phyloP scores from a whole-genome alignment of 2,113 vertebrate species.

The Heloderma charlesbogerti region DNA sequence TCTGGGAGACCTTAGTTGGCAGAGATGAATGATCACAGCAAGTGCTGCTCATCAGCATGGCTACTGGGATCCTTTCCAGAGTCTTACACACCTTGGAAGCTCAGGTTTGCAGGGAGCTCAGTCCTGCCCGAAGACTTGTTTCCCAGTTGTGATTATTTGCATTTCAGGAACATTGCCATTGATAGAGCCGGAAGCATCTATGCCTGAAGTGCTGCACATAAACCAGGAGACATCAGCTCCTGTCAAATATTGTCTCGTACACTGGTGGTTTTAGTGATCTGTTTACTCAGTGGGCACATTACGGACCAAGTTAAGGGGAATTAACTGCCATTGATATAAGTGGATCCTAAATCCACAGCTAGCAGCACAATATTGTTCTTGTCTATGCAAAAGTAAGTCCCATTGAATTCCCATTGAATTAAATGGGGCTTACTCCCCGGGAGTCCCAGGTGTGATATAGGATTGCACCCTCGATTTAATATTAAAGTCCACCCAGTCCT shows the following conservation, averaged over 20 bases:
- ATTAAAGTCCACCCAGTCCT: neutral
- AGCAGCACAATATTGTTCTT: neutral
- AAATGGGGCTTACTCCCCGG: neutral
- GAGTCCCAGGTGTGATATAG: too few relatives aligned
- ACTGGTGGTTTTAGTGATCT: neutral
- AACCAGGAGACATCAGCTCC: neutral
- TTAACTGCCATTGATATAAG: neutral
- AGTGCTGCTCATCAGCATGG: neutral
- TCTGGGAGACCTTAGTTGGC: neutral
- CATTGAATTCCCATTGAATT: too few relatives aligned
- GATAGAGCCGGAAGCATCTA: neutral
- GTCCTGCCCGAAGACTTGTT: neutral
- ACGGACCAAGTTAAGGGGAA: neutral
- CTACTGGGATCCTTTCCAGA: neutral
- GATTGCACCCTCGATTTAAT: neutral
- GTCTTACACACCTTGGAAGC: neutral
- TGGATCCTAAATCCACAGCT: neutral
- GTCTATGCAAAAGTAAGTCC: neutral
- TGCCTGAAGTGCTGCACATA: neutral
- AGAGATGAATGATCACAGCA: neutral
- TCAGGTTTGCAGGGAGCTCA: neutral
- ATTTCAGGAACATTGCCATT: neutral
- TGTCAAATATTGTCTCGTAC: neutral
- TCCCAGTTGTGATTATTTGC: conserved; percentile 1
- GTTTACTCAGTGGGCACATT: neutral